Evolutionary conservation across 1,140 invertebrate species (phyloP), one percentile per base, ranked within the genome.

Genomic region (Drosophila tristis): DNA sequence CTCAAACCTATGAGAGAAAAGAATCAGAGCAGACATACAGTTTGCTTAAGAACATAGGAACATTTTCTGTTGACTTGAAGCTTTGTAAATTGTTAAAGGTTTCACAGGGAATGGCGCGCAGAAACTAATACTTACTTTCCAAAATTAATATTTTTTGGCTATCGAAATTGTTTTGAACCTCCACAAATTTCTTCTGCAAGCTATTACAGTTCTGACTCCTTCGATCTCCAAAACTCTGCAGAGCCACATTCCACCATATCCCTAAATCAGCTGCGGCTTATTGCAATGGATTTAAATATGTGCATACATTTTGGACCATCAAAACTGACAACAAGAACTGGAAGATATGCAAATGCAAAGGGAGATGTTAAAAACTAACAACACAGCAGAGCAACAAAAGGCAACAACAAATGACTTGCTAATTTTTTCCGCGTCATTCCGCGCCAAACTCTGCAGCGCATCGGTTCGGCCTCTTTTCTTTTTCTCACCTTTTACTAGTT

Each of bases 271-370:
- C 45, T 45, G 43, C 74, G 49, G 72, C 84, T 84, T 87, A 84
- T 84, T 84, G 79, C 85, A 81, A 89, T 89, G 84, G 84, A 89
- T 89, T 89, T 89, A 84, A 89, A 89, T 89, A 84, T 76, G 84
- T 90, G 79, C 84, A 89, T 89, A 89, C 62, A 84, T 80, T 84
- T 70, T 53, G 67, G 67, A 56, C 73, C 67, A 47, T 45, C 47
- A 63, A 53, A 48, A 78, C 49, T 25, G 25, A 58, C 11, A 26
- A 58, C 11, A 23, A 62, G 11, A 39, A 71, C 48, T 15, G 35
- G 29, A n/a, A 31, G 55, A 25, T 13, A 8, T 48, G 45, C 43
- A 68, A 48, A 49, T 43, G 64, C 39, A 56, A 81, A 73, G 64
- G 58, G 42, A 44, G 8, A 42, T 44, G 45, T 16, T 42, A 49